These are phyloP conservation scores for Corvus hawaiiensis DNA, from an alignment of 2,113 vertebrate species.

Conservation along the genomic window DNA sequence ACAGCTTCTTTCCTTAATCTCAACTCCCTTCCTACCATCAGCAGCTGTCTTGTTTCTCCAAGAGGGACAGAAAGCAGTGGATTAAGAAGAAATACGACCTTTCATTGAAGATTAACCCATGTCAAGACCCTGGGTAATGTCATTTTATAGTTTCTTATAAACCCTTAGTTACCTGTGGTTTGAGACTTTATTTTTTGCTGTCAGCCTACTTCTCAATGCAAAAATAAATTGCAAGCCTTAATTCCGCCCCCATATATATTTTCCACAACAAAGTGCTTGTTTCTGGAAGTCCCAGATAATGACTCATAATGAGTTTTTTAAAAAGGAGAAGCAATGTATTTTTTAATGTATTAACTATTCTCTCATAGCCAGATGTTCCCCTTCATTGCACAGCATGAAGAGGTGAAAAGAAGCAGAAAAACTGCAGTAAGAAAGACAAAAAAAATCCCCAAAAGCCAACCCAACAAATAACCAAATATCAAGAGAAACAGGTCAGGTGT, in stretches of 20 bases:
- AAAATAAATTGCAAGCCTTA: not conserved
- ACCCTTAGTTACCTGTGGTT: not conserved
- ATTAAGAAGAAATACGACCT: not conserved
- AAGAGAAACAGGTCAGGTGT: not conserved
- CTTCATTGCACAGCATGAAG: not conserved
- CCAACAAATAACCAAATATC: not conserved
- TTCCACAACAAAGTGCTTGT: constrained; percentile 13
- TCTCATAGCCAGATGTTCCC: constrained; percentile 18
- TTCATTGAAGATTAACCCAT: not conserved
- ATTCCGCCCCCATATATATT: not conserved
- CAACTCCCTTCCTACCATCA: not conserved
- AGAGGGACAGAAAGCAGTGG: not conserved
- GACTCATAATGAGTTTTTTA: constrained; percentile 22
- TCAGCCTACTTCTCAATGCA: not conserved
- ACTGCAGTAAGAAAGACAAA: not conserved
- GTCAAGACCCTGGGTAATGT: not conserved
- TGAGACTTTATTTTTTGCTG: not conserved
- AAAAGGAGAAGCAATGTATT: constrained; percentile 22
- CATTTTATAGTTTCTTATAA: not conserved
- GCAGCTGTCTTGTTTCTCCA: not conserved
- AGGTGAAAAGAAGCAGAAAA: not conserved
- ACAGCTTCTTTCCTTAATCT: not conserved
- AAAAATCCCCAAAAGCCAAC: not conserved
- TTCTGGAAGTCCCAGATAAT: constrained; percentile 25
- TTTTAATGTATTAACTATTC: not conserved